Conservation (phyloP, 2,113 vertebrate species). For the Anarrhichthys ocellatus region DNA sequence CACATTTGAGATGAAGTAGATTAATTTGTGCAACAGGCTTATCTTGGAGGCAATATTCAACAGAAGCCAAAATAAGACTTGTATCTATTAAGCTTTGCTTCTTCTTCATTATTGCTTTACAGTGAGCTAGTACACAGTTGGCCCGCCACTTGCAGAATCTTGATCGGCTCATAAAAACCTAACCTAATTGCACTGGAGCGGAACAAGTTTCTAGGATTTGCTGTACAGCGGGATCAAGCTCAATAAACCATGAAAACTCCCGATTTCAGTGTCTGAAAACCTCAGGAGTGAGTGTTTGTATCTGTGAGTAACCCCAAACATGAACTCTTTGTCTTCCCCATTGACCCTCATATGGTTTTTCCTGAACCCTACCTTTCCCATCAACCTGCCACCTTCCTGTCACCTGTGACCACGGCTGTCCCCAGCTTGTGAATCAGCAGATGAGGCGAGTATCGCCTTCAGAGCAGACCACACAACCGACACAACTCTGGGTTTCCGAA, state of each 20-base stretch:
- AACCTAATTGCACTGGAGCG: neutral
- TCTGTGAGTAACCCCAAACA: neutral
- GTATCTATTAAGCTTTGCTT: neutral
- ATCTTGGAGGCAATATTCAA: neutral
- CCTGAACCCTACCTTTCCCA: constrained; percentile 7
- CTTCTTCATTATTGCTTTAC: neutral
- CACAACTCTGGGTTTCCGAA: constrained; percentile 46
- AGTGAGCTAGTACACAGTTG: constrained; percentile 12
- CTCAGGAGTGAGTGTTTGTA: neutral
- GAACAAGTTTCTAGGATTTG: neutral
- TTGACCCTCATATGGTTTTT: neutral
- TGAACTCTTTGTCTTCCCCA: constrained; percentile 3
- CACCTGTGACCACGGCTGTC: constrained; percentile 38
- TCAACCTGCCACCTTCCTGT: constrained; percentile 27
- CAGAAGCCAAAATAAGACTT: neutral
- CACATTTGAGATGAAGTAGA: neutral
- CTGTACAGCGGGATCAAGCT: neutral
- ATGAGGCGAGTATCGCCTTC: constrained; percentile 32
- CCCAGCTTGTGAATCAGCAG: constrained; percentile 30
- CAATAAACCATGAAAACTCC: neutral
- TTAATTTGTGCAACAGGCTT: neutral
- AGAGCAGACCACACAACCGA: constrained; percentile 1
- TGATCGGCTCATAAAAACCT: neutral
- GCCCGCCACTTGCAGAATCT: constrained; percentile 11
- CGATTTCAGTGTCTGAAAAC: neutral